Base-by-base conservation (phyloP, 2,888 invertebrate species). In the Quadroppia sp. region DNA sequence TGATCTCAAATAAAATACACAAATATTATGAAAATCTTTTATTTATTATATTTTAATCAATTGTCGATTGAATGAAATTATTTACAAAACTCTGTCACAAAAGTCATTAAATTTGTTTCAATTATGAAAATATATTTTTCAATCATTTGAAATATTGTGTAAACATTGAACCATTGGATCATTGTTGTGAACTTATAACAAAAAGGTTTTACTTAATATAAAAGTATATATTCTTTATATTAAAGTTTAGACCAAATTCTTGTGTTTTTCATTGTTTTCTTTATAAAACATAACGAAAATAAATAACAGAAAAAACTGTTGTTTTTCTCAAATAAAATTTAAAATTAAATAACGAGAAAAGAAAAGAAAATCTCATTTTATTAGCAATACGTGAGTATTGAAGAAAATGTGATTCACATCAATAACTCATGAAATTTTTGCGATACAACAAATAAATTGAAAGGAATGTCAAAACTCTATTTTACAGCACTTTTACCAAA, bases 371-470 rank as follows among this genome's bases (percentile, higher is more conserved):
- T 61, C 3, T 23, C 11, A 56, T 61, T 61, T 61, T 61, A 61
- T 61, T 9, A 61, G 32, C 11, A 42, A 67, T 28, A 67, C 67
- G 67, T 67, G 67, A 67, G 67, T 67, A 67, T 67, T 67, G 23
- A 15, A 42, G 4, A 67, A 67, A 67, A 67, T 67, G 13, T n/a
- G 67, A 42, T 42, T 67, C 67, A 36, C 40, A 40, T 32, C 36
- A 67, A 67, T 40, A 67, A 40, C 20, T 67, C 40, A 42, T 67
- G 40, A 67, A 23, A 67, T n/a, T 30, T 25, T 40, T 23, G 53
- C 9, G 53, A 53, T 53, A 67, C 11, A 59, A 67, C 67, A 67
- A 67, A 67, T 67, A n/a, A 67, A 67, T 67, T 42, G 36, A 67
- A 61, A 42, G 23, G 67, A 40, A 67, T 40, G 67, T 67, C 40